These are phyloP conservation scores for Fopius arisanus DNA, from an alignment of 1,140 invertebrate genomes.

Conservation along the genomic window DNA sequence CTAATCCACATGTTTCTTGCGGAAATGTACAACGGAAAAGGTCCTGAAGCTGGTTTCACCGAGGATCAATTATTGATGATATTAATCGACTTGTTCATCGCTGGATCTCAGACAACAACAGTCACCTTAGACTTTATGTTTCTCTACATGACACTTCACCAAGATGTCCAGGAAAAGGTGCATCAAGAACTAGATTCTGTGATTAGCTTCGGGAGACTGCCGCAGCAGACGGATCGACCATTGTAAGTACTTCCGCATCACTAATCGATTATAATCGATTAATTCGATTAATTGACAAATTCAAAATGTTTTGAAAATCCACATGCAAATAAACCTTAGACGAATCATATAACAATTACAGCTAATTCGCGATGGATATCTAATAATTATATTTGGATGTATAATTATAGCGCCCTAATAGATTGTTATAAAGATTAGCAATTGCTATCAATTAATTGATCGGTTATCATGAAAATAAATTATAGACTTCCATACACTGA, in stretches of 20 bases:
- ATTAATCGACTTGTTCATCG: slow-evolving; percentile 77
- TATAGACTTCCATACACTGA: slow-evolving; percentile 70
- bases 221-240: slow-evolving; percentile 55
- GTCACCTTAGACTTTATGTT: slow-evolving; percentile 76
- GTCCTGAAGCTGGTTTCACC: slow-evolving; percentile 66
- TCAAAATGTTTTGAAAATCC: too few relatives aligned
- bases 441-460: slow-evolving; percentile 37
- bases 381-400: too few relatives aligned
- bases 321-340: too few relatives aligned
- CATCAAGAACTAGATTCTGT: slow-evolving; percentile 71
- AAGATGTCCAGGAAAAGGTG: slow-evolving; percentile 73
- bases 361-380: too few relatives aligned
- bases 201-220: slow-evolving; percentile 59
- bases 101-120: slow-evolving; percentile 77
- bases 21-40: slow-evolving; percentile 69
- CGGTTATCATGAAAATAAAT: neutral
- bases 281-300: too few relatives aligned
- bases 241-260: slow-evolving; percentile 52
- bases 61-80: slow-evolving; percentile 75
- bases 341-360: too few relatives aligned
- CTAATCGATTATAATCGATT: slow-evolving; percentile 35
- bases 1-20: slow-evolving; percentile 81
- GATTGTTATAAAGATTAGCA: too few relatives aligned
- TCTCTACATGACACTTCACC: slow-evolving; percentile 72
- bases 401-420: too few relatives aligned